A percentile compares a stretch with the other conserved stretches of the same genome.
phyloP scores from a whole-genome alignment of 2,797 vertebrate genomes.

The Danio aesculapii region DNA sequence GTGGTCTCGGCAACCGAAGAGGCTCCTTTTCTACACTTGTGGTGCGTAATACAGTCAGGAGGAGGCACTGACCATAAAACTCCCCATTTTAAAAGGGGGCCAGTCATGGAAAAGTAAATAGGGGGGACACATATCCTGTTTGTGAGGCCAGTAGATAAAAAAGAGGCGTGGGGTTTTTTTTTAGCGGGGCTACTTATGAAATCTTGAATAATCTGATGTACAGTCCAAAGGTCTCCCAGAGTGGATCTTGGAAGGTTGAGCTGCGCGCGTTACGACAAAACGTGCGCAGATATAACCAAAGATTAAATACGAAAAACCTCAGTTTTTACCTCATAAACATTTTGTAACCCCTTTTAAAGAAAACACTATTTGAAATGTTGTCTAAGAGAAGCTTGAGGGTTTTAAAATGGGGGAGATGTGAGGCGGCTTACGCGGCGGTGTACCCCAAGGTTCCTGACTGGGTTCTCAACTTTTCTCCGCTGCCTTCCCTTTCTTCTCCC shows the following conservation, averaged over 20 bases:
- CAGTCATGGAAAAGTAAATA: neutral
- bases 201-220: slow-evolving; percentile 39
- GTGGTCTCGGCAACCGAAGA: slow-evolving; percentile 66
- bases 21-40: slow-evolving; percentile 46
- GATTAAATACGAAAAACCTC: neutral
- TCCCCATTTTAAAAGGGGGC: slow-evolving; percentile 57
- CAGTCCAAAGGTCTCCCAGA: slow-evolving; percentile 69
- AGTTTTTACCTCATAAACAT: neutral
- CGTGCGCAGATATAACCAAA: slow-evolving; percentile 40
- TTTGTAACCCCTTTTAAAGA: neutral
- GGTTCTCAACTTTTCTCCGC: slow-evolving; percentile 60
- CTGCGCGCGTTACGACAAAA: slow-evolving; percentile 31
- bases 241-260: slow-evolving; percentile 41
- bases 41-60: slow-evolving; percentile 59
- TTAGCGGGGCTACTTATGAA: slow-evolving; percentile 34
- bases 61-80: slow-evolving; percentile 50
- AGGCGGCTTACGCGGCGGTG: slow-evolving; percentile 15
- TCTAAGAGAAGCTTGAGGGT: slow-evolving; percentile 51
- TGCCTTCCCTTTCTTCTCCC: slow-evolving; percentile 62
- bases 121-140: slow-evolving; percentile 39
- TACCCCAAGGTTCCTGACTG: slow-evolving; percentile 46
- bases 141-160: slow-evolving; percentile 11
- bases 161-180: slow-evolving; percentile 24
- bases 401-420: slow-evolving; percentile 42
- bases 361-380: slow-evolving; percentile 7